These are phyloP conservation scores for Ovis canadensis DNA, from an alignment of 2,113 vertebrate genomes.

Conservation along the genomic window DNA sequence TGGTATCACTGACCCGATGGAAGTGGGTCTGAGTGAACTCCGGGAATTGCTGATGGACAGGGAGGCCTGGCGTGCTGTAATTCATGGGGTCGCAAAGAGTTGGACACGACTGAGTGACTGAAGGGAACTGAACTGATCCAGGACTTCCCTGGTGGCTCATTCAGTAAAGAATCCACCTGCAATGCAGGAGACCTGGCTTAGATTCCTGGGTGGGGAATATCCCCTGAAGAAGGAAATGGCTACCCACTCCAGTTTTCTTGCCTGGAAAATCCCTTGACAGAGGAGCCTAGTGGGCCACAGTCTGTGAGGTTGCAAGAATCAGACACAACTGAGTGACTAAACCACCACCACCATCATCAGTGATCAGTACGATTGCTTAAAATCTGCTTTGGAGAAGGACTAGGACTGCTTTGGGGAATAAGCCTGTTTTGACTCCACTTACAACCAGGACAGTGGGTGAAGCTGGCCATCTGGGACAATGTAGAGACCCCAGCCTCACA, in stretches of 20 bases:
- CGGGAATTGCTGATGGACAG: too few relatives aligned
- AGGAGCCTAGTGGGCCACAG: not conserved
- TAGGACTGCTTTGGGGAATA: not conserved
- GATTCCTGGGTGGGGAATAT: not conserved
- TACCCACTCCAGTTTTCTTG: not conserved
- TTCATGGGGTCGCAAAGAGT: too few relatives aligned
- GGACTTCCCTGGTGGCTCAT: not conserved
- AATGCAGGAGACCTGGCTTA: not conserved
- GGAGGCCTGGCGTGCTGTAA: too few relatives aligned
- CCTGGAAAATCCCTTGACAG: not conserved
- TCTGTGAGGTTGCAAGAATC: not conserved
- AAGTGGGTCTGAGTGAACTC: too few relatives aligned
- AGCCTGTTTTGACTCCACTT: not conserved
- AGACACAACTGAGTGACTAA: not conserved
- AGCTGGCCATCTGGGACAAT: not conserved
- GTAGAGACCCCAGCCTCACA: not conserved
- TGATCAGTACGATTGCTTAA: not conserved
- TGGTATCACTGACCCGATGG: too few relatives aligned
- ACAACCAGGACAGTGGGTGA: not conserved
- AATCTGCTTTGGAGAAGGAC: not conserved
- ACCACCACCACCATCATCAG: not conserved
- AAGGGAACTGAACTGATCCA: not conserved
- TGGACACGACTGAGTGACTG: rapidly evolving
- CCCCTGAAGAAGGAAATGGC: not conserved
- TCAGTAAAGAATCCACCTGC: not conserved